Conservation (phyloP, 2,888 invertebrate genomes). For the Chesias legatella region DNA sequence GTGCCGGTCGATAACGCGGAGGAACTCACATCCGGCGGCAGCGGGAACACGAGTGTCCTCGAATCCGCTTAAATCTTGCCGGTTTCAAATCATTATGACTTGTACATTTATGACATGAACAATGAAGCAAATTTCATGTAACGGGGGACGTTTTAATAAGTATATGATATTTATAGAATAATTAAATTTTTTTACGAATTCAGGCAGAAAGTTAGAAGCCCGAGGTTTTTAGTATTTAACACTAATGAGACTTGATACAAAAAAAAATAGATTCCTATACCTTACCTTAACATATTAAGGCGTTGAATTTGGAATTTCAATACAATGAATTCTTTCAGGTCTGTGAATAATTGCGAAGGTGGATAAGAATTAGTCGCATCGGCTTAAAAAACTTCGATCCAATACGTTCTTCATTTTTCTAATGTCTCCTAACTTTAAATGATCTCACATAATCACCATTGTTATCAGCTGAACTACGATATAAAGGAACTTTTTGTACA, state of each 20-base stretch:
- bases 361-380: background rate
- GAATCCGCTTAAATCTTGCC: slow-evolving; percentile 20
- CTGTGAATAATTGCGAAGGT: background rate
- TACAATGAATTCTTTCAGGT: background rate
- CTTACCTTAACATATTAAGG: too few species aligned
- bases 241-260: too few species aligned
- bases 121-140: too few species aligned
- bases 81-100: too few species aligned
- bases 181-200: too few species aligned
- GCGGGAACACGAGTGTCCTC: slow-evolving; percentile 36
- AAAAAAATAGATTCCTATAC: too few species aligned
- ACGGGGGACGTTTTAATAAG: too few species aligned
- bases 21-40: slow-evolving; percentile 73
- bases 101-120: too few species aligned
- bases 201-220: too few species aligned
- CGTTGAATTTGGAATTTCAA: background rate
- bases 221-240: too few species aligned
- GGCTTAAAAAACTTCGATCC: slow-evolving; percentile 2
- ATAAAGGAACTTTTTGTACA: slow-evolving; percentile 25
- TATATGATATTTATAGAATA: too few species aligned
- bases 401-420: slow-evolving; percentile 2
- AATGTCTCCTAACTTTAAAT: slow-evolving; percentile 19
- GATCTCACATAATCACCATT: slow-evolving; percentile 22
- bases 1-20: slow-evolving; percentile 76
- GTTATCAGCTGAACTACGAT: slow-evolving; percentile 25